Base-by-base conservation (phyloP, 1,140 invertebrate genomes). In the Helicoverpa zea region DNA sequence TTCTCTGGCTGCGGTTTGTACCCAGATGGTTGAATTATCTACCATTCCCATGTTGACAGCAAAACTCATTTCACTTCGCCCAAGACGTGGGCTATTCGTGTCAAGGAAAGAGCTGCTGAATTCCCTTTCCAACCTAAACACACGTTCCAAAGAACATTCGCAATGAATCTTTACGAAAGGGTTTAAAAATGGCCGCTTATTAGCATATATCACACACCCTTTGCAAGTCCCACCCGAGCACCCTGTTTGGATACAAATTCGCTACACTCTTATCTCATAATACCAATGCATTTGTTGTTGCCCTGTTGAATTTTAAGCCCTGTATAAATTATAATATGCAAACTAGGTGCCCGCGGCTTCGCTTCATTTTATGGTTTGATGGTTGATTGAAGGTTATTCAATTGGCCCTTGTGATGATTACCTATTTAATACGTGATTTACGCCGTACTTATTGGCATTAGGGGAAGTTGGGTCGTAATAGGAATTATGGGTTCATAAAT, bases 211-310 rank as follows among this genome's bases (percentile, higher is more conserved):
- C 61, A 77, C 49, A 18, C 49, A 12, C 75, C 75, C 61, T 77
- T 66, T 30, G 61, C 63, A 66, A 61, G 13, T 52, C 49, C 49
- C 66, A 70, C 66, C 66, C 75, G 35, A 66, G 49, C 75, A 66
- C 75, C 75, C 75, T 23, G 30, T 77, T 77, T 77, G 75, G 66
- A 77, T 77, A 77, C 75, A 77, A 77, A 77, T 77, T 64, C 51
- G 59, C 49, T 11, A 52, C 35, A 63, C 23, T 77, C 59, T 77
- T 77, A 66, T 77, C 61, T 64, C 75, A 66, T 77, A 77, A 77
- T 77, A 54, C 61, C 75, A 77, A 66, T 77, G 75, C 75, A 77
- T 77, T 77, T 77, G 70, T 59, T 74, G 59, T 58, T 18, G 52
- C 59, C 59, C 59, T 64, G 61, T 52, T 43, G 61, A 64, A 52